phyloP scores from a whole-genome alignment of 2,113 vertebrate species.

The Pelmatolapia mariae region DNA sequence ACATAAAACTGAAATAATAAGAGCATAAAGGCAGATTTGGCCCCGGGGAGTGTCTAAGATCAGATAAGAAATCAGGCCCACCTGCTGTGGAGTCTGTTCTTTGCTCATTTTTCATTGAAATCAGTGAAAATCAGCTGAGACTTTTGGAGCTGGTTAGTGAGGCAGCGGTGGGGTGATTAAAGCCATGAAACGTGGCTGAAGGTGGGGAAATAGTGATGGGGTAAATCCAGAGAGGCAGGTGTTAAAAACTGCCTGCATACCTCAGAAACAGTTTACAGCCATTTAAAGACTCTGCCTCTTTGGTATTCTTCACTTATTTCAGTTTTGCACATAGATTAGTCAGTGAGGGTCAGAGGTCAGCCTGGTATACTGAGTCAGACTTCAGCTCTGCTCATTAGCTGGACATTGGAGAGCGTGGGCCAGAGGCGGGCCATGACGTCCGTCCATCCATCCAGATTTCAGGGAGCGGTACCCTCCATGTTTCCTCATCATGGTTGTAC shows the following conservation, averaged over 20 bases:
- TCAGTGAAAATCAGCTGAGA: not conserved
- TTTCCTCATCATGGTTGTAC: not conserved
- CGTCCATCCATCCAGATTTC: not conserved
- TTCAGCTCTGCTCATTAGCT: constrained; percentile 3
- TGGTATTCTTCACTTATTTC: not conserved
- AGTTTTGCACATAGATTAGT: not conserved
- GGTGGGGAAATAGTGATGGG: not conserved
- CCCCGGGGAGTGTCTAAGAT: not conserved
- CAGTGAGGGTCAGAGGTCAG: not conserved
- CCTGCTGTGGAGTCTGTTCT: not conserved
- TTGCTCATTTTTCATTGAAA: not conserved
- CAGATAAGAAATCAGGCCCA: not conserved
- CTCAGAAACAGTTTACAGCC: not conserved
- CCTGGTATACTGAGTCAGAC: not conserved
- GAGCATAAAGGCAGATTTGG: not conserved
- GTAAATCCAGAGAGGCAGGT: not conserved
- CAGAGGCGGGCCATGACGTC: not conserved
- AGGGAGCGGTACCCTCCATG: not conserved
- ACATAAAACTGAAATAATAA: not conserved
- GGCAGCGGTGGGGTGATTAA: not conserved
- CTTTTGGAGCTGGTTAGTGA: not conserved
- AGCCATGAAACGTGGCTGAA: not conserved
- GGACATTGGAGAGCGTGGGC: constrained; percentile 7
- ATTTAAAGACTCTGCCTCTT: not conserved
- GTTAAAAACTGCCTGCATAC: not conserved